Percentiles rank a stretch among this genome's conserved stretches.
These are phyloP conservation scores for Pseudochaenichthys georgianus DNA, from an alignment of 2,797 vertebrate species.

Conservation along the genomic window DNA sequence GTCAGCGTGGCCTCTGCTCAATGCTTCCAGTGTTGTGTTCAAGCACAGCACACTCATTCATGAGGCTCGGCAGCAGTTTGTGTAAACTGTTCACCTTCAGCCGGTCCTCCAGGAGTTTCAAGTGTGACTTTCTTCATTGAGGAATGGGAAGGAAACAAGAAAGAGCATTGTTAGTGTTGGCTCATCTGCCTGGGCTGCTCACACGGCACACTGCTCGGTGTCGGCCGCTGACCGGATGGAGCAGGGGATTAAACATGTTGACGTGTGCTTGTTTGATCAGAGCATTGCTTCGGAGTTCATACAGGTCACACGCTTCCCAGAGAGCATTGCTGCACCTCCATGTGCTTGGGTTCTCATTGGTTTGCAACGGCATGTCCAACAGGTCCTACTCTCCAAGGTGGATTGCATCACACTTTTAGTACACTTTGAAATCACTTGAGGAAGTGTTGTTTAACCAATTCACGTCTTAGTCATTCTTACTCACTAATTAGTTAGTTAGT, in stretches of 20 bases:
- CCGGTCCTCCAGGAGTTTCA: conserved; percentile 56
- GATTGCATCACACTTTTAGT: background rate
- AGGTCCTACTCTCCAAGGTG: background rate
- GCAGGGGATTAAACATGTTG: conserved; percentile 16
- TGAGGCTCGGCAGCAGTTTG: conserved; percentile 55
- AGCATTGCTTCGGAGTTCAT: conserved; percentile 14
- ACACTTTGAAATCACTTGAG: background rate
- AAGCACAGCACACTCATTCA: conserved; percentile 78
- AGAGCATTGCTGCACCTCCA: background rate
- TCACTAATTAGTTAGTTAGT: no score
- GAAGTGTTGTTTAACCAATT: background rate
- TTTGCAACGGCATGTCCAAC: background rate
- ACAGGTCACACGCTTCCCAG: background rate
- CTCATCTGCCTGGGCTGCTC: conserved; percentile 59
- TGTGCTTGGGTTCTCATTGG: background rate
- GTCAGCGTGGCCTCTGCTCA: conserved; percentile 49
- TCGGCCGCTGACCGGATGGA: conserved; percentile 14
- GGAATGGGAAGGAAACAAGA: conserved; percentile 62
- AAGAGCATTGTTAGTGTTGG: conserved; percentile 59
- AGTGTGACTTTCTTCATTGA: conserved; percentile 68
- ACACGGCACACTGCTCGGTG: conserved; percentile 42
- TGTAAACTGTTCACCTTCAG: conserved; percentile 67
- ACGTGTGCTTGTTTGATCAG: conserved; percentile 29
- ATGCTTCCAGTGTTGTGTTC: conserved; percentile 67
- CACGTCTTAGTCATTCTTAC: no score